Evolutionary conservation across 2,113 vertebrate genomes (phyloP).

Genomic region (Sylvia atricapilla): DNA sequence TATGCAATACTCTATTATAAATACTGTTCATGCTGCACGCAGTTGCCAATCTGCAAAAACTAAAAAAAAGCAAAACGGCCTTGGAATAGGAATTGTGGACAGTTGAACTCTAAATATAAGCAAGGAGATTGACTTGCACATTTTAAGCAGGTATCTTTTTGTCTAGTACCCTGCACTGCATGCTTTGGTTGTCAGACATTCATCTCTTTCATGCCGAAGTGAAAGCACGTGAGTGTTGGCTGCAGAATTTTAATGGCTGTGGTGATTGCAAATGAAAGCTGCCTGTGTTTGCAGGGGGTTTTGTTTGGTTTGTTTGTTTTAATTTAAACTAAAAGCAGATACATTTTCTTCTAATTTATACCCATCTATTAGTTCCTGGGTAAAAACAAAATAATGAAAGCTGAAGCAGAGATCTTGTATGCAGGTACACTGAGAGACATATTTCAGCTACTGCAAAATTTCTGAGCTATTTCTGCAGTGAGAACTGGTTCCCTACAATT

Average conservation of each 20-base stretch:
- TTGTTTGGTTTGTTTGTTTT: background rate
- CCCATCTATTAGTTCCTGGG: background rate
- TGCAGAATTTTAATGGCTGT: conserved; percentile 36
- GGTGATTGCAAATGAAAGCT: background rate
- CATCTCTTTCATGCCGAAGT: conserved; percentile 21
- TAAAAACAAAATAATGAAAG: background rate
- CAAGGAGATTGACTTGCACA: background rate
- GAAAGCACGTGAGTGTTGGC: conserved; percentile 12
- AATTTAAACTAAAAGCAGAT: background rate
- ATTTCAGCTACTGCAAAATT: background rate
- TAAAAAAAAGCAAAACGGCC: background rate
- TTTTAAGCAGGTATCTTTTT: conserved; percentile 29
- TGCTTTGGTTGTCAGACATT: background rate
- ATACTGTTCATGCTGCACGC: background rate
- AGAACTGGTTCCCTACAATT: background rate
- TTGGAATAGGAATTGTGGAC: background rate
- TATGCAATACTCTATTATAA: background rate
- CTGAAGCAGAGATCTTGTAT: background rate
- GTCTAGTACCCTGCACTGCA: background rate
- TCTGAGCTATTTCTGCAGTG: background rate
- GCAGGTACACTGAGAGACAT: background rate
- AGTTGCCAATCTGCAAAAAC: background rate
- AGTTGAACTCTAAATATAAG: background rate
- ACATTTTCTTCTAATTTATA: background rate
- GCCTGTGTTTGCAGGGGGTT: background rate